A percentile compares a stretch with the other conserved stretches of the same genome.
These are phyloP conservation scores for Ceuthmochares aereus DNA, from an alignment of 2,113 vertebrate species.

Conservation along the genomic window DNA sequence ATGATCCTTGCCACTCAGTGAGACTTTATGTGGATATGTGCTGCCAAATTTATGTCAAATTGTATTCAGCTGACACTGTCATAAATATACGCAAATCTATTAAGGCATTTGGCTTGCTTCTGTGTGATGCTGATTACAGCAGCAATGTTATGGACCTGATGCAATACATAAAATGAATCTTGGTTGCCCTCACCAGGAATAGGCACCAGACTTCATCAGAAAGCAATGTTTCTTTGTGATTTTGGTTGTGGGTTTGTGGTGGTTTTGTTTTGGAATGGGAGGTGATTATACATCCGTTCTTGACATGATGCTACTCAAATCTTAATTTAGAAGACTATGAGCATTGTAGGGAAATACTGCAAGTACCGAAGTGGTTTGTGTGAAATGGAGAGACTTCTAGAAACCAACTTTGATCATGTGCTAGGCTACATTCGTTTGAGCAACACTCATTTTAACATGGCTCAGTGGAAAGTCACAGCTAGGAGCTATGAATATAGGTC, in stretches of 20 bases:
- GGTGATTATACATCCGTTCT: background rate
- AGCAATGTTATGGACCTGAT: background rate
- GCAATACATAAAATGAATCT: background rate
- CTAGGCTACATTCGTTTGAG: background rate
- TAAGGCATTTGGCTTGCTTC: background rate
- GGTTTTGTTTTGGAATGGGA: rapidly evolving
- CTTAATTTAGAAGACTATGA: background rate
- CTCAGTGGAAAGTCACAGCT: constrained; percentile 55
- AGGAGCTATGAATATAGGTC: constrained; percentile 47
- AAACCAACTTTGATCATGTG: background rate
- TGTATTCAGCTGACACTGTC: background rate
- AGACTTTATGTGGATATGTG: background rate
- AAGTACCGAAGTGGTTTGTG: background rate
- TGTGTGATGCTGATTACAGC: background rate
- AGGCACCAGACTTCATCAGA: background rate
- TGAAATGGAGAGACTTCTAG: background rate
- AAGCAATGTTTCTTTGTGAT: background rate
- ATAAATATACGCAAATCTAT: background rate
- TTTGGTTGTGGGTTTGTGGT: background rate
- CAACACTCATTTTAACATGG: background rate
- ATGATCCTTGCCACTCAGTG: background rate
- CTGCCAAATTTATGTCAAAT: background rate
- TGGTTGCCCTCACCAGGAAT: background rate
- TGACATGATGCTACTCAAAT: background rate
- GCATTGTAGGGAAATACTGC: background rate